Percentiles rank a stretch among this genome's conserved stretches.
Evolutionary conservation across 2,888 invertebrate genomes (phyloP).

Genomic region (Netelia fuscicornis): DNA sequence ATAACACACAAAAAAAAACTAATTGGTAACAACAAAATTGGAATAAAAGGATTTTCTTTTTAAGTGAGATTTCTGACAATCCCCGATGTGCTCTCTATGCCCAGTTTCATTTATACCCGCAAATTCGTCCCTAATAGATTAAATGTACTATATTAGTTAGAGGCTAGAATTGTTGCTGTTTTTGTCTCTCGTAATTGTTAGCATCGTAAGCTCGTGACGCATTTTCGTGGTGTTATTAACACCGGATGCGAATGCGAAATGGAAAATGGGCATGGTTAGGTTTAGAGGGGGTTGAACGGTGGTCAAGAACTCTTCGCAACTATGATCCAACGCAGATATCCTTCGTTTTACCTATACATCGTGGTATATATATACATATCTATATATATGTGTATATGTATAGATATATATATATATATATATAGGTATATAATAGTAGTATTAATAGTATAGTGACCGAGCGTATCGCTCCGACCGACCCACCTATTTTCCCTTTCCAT

Average conservation of each 20-base stretch:
- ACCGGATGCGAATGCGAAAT: constrained; percentile 11
- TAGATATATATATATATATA: constrained; percentile 26
- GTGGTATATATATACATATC: constrained; percentile 18
- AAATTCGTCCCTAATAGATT: constrained; percentile 43
- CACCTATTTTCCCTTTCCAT: constrained; percentile 55
- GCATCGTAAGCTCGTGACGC: constrained; percentile 77
- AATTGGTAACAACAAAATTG: no score
- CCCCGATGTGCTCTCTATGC: constrained; percentile 23
- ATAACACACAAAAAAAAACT: no score
- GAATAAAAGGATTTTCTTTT: background rate
- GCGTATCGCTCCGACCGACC: constrained; percentile 53
- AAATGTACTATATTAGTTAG: constrained; percentile 39
- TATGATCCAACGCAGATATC: constrained; percentile 22
- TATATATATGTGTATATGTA: constrained; percentile 11
- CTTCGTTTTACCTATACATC: constrained; percentile 20
- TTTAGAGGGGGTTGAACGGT: background rate
- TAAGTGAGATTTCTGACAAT: background rate
- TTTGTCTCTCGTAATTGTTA: constrained; percentile 60
- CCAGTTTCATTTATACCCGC: constrained; percentile 20
- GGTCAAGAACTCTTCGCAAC: constrained; percentile 42
- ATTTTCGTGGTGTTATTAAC: constrained; percentile 55
- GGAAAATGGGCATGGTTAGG: constrained; percentile 5
- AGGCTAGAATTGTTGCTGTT: constrained; percentile 24
- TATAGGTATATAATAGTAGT: constrained; percentile 45
- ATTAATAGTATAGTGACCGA: constrained; percentile 56